Conservation (phyloP, 1,140 invertebrate species). For the Ylistrum balloti region DNA sequence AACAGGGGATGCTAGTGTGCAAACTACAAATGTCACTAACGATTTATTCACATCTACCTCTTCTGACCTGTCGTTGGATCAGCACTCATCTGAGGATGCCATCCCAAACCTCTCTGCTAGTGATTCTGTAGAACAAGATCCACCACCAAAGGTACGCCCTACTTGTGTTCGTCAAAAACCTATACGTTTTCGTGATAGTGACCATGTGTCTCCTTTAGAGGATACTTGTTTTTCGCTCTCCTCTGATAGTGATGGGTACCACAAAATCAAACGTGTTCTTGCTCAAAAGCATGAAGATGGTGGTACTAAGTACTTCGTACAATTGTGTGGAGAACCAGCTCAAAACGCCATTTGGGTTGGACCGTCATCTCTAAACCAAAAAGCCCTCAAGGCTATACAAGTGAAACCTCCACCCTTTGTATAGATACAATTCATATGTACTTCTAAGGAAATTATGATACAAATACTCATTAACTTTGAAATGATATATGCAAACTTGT, state of each 20-base stretch:
- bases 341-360: constrained; percentile 49
- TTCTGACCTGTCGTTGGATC: too few relatives aligned
- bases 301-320: not conserved
- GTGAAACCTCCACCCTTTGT: too few relatives aligned
- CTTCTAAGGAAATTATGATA: too few relatives aligned
- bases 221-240: not conserved
- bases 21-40: too few relatives aligned
- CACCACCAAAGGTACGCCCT: not conserved
- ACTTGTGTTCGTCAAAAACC: not conserved
- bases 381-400: too few relatives aligned
- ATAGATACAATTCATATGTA: too few relatives aligned
- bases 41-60: too few relatives aligned
- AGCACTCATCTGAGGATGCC: not conserved
- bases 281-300: not conserved
- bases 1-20: not conserved
- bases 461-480: too few relatives aligned
- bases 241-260: not conserved
- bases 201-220: not conserved
- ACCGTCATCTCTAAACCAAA: too few relatives aligned
- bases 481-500: too few relatives aligned
- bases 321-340: constrained; percentile 41
- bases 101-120: not conserved
- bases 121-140: not conserved
- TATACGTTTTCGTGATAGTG: constrained; percentile 28
- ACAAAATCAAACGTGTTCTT: constrained; percentile 44